phyloP scores from a whole-genome alignment of 2,797 vertebrate species.

The Jordanella pulchra region DNA sequence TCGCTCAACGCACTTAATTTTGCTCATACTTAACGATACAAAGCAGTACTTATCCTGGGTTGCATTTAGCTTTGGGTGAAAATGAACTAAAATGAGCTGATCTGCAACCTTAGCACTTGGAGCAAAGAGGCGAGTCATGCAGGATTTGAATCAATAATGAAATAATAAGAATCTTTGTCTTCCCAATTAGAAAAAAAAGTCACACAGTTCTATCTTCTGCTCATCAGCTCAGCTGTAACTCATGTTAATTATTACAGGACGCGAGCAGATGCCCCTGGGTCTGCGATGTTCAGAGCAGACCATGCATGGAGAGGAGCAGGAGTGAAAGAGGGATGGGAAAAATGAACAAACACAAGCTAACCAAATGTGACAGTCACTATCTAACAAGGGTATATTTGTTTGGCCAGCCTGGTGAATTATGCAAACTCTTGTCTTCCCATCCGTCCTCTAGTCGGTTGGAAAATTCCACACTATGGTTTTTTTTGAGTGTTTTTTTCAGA shows the following conservation, averaged over 20 bases:
- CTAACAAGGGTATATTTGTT: constrained; percentile 69
- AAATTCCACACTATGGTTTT: constrained; percentile 42
- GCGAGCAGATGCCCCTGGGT: constrained; percentile 62
- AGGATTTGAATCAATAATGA: constrained; percentile 21
- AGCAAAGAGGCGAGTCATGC: constrained; percentile 14
- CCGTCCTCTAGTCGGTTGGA: constrained; percentile 46
- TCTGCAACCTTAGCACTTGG: constrained; percentile 61
- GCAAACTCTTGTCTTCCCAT: constrained; percentile 59
- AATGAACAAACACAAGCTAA: constrained; percentile 65
- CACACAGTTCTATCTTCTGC: constrained; percentile 48
- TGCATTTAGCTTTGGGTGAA: constrained; percentile 20
- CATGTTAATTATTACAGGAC: constrained; percentile 69
- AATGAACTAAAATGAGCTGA: constrained; percentile 22
- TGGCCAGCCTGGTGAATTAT: constrained; percentile 71
- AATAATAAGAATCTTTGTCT: constrained; percentile 27
- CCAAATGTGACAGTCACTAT: constrained; percentile 68
- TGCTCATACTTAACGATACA: constrained; percentile 16
- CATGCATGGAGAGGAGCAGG: constrained; percentile 46
- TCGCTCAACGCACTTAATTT: constrained; percentile 55
- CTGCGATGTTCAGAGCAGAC: constrained; percentile 60
- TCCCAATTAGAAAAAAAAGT: constrained; percentile 24
- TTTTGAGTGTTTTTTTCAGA: constrained; percentile 28
- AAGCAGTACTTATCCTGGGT: constrained; percentile 41
- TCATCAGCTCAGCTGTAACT: constrained; percentile 59
- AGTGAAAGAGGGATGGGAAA: constrained; percentile 29